phyloP scores from a whole-genome alignment of 2,888 invertebrate genomes.

The Scaptomyza cyrtandrae region DNA sequence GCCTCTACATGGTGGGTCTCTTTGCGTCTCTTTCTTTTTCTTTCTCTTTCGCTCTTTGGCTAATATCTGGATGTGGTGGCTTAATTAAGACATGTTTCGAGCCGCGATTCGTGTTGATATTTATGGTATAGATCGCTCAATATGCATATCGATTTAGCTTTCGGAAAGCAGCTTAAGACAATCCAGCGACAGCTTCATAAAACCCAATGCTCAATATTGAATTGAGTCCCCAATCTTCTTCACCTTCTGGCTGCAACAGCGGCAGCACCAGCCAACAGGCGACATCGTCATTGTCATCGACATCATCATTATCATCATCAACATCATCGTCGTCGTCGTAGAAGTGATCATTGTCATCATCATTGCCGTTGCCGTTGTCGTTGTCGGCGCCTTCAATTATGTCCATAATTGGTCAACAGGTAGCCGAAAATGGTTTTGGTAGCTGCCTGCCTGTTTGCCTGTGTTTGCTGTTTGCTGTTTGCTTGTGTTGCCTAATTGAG shows the following conservation, averaged over 20 bases:
- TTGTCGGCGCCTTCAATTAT: conserved; percentile 72
- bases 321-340: not conserved
- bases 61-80: conserved; percentile 46
- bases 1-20: conserved; percentile 63
- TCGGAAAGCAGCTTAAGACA: conserved; percentile 60
- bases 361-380: conserved; percentile 27
- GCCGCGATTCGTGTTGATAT: conserved; percentile 72
- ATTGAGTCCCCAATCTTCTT: conserved; percentile 22
- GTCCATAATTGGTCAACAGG: conserved; percentile 78
- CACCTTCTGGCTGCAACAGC: not conserved
- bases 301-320: conserved; percentile 1
- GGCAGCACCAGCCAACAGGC: conserved; percentile 20
- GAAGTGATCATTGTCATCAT: not conserved
- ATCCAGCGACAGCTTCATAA: conserved; percentile 64
- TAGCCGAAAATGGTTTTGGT: conserved; percentile 73
- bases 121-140: conserved; percentile 75
- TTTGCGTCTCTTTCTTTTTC: not conserved
- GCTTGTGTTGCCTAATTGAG: conserved; percentile 58
- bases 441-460: conserved; percentile 4
- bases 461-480: conserved; percentile 2
- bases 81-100: conserved; percentile 77
- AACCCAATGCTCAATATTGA: conserved; percentile 39
- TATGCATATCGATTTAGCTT: conserved; percentile 71
- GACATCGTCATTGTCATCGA: conserved; percentile 40
- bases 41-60: not conserved